Percentiles rank a stretch among this genome's conserved stretches.
phyloP scores from a whole-genome alignment of 1,140 invertebrate species.

The Cheumatopsyche charites region DNA sequence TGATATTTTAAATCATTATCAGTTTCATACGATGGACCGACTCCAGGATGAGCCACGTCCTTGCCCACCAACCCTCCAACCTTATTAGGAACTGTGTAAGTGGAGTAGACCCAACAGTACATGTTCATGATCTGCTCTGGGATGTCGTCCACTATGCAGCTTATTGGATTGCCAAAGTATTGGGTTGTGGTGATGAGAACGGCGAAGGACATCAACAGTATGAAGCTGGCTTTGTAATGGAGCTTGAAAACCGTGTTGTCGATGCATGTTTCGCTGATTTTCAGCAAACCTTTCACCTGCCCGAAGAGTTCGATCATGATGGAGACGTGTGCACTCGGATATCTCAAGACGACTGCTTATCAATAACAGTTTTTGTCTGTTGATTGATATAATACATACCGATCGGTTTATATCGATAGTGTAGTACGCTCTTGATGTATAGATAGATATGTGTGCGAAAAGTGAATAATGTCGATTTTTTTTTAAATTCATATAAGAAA shows the following conservation, averaged over 20 bases:
- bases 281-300: slow-evolving; percentile 88
- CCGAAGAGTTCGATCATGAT: slow-evolving; percentile 91
- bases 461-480: too few species aligned
- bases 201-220: slow-evolving; percentile 88
- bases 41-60: slow-evolving; percentile 75
- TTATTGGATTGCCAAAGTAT: slow-evolving; percentile 94
- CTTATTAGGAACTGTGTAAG: slow-evolving; percentile 84
- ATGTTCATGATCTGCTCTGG: slow-evolving; percentile 88
- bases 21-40: slow-evolving; percentile 74
- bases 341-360: too few species aligned
- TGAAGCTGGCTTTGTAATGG: slow-evolving; percentile 93
- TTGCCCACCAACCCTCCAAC: slow-evolving; percentile 73
- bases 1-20: slow-evolving; percentile 88
- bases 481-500: too few species aligned
- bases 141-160: slow-evolving; percentile 91
- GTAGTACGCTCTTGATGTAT: too few species aligned
- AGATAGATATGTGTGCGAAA: too few species aligned
- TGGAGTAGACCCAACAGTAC: slow-evolving; percentile 96
- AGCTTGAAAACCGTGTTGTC: slow-evolving; percentile 94
- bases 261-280: slow-evolving; percentile 89
- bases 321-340: too few species aligned
- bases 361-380: too few species aligned
- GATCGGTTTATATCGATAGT: too few species aligned
- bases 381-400: too few species aligned
- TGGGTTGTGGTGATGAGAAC: slow-evolving; percentile 91